Evolutionary conservation across 2,797 vertebrate species (phyloP), one percentile per base, ranked within the genome.

Genomic region (Karalla daura): DNA sequence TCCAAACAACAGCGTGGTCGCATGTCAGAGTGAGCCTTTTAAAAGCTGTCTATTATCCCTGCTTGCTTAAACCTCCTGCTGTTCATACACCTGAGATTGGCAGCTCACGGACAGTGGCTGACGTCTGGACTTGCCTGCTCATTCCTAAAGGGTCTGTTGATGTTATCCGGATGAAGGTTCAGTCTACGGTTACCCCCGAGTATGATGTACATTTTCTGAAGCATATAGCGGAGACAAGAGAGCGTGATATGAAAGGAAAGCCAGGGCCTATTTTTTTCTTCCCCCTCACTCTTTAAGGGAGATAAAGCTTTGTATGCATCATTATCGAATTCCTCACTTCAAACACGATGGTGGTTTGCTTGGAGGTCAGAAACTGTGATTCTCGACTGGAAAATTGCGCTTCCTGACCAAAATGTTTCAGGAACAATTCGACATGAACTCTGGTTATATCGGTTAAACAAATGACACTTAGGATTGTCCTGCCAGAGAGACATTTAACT

Each of bases 51-150:
- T 30, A 7, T 49, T 50, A 74, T 47, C 9, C 23, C 60, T 62
- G 30, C 46, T 27, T 52, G 52, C 56, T 55, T 20, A 23, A 41
- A 43, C 54, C 43, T 25, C 18, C 25, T 37, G 17, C 18, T 36
- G n/a, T 14, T 56, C 60, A 15, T 20, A 13, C 11, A 39, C 25
- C 35, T n/a, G 28, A 66, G 63, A 62, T 24, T 13, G 43, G 66
- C 54, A 61, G 71, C 59, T 64, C 2, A 3, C 18, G 55, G 49
- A 51, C 9, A 10, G 5, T 0, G 32, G 66, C 52, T 5, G 36
- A 21, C 2, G 85, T 45, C 79, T 49, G 69, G 75, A 76, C 83
- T 77, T 87, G 87, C 55, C 81, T 10, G 7, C 37, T 77, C 67
- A 58, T 85, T 81, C 70, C 77, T 78, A 63, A 21, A 44, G 10